phyloP scores from a whole-genome alignment of 2,113 vertebrate genomes.

The Fregata magnificens region DNA sequence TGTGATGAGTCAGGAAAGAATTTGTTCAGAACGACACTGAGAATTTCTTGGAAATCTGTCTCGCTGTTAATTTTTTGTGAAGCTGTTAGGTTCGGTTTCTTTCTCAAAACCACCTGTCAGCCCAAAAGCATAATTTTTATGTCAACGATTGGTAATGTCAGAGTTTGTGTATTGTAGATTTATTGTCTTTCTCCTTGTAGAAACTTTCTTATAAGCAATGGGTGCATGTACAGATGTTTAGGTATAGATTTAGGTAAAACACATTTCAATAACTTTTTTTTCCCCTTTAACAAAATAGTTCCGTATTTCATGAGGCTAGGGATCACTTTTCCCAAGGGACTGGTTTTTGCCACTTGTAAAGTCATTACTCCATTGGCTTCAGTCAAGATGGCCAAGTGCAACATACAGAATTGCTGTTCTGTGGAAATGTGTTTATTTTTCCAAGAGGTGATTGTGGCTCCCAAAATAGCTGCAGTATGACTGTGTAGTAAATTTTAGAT shows the following conservation, averaged over 20 bases:
- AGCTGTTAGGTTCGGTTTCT: not conserved
- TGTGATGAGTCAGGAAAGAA: not conserved
- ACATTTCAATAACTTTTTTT: not conserved
- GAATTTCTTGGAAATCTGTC: not conserved
- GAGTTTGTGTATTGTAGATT: not conserved
- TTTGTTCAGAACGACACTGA: not conserved
- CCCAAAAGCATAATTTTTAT: not conserved
- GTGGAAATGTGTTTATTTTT: slow-evolving; percentile 54
- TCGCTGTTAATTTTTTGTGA: not conserved
- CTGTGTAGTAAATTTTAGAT: slow-evolving; percentile 39
- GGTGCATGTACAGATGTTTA: not conserved
- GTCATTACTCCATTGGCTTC: not conserved
- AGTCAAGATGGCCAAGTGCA: not conserved
- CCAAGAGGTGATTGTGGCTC: slow-evolving; percentile 55
- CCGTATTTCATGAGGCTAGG: not conserved
- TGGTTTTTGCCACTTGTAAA: not conserved
- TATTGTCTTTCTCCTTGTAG: not conserved
- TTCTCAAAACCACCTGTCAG: not conserved
- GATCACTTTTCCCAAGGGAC: not conserved
- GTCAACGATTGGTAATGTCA: not conserved
- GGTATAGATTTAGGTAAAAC: not conserved
- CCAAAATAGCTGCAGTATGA: slow-evolving; percentile 26
- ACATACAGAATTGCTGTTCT: not conserved
- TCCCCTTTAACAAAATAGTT: not conserved
- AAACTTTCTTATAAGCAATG: not conserved